A percentile compares a stretch with the other conserved stretches of the same genome.
Conservation (phyloP, 53 echinoderm and acorn worm species). For the Crossaster papposus region DNA sequence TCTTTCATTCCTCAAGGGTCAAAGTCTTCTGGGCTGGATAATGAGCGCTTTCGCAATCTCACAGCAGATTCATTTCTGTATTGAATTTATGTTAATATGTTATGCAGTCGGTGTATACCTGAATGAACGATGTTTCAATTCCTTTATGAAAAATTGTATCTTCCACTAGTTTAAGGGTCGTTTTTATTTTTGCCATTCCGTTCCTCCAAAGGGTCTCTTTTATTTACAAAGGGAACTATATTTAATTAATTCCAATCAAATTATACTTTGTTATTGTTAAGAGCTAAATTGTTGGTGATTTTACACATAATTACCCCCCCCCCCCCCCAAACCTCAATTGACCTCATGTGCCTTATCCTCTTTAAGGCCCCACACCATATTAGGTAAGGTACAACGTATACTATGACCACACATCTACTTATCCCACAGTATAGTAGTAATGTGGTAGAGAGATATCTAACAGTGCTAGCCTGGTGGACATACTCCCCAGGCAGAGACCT, state of each 20-base stretch:
- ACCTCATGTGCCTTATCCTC: no score
- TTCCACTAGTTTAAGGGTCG: no score
- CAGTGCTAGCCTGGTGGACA: constrained; percentile 51
- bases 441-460: neutral
- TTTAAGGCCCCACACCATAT: constrained; percentile 34
- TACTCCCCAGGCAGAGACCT: constrained; percentile 28
- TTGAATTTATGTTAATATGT: no score
- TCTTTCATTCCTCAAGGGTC: no score
- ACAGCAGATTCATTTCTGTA: no score
- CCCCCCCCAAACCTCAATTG: neutral
- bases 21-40: no score
- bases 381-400: constrained; percentile 42
- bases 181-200: no score
- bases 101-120: no score
- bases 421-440: constrained; percentile 16
- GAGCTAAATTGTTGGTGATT: neutral
- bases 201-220: no score
- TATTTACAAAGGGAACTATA: neutral
- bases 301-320: neutral
- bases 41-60: no score
- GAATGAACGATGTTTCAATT: no score
- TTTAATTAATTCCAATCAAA: neutral
- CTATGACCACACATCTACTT: constrained; percentile 24
- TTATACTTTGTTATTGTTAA: neutral
- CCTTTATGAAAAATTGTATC: no score